Conservation (phyloP, 2,888 invertebrate genomes). For the Aspidiotus rigidus region DNA sequence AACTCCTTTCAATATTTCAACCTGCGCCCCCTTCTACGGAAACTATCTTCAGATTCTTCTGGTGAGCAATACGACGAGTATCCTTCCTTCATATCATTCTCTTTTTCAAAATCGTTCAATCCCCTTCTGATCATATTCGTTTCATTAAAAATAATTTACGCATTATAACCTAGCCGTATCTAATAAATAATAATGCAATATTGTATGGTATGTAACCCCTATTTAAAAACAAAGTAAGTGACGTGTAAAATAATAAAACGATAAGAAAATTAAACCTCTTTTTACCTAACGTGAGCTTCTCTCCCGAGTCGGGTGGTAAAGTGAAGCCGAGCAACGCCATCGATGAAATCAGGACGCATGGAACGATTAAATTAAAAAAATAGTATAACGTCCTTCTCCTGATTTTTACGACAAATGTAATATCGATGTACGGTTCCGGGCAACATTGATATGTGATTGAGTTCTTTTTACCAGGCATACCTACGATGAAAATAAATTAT, state of each 20-base stretch:
- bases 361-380: constrained; percentile 99
- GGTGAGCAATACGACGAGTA: too few species aligned
- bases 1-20: too few species aligned
- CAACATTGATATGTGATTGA: constrained; percentile 87
- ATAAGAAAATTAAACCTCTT: constrained; percentile 18
- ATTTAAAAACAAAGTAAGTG: too few species aligned
- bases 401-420: constrained; percentile 95
- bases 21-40: too few species aligned
- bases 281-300: constrained; percentile 86
- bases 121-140: too few species aligned
- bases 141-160: too few species aligned
- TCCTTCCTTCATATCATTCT: too few species aligned
- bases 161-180: too few species aligned
- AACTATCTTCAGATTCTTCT: too few species aligned
- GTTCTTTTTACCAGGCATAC: constrained; percentile 88
- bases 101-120: too few species aligned
- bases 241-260: background rate
- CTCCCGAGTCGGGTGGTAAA: constrained; percentile 94
- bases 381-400: constrained; percentile 94
- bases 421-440: constrained; percentile 87
- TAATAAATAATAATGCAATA: too few species aligned
- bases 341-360: constrained; percentile 96
- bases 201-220: too few species aligned
- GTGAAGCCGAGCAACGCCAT: constrained; percentile 98
- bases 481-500: constrained; percentile 45